Percentiles rank a stretch among this genome's conserved stretches.
Evolutionary conservation across 2,797 vertebrate species (phyloP).

Genomic region (Monodelphis domestica): DNA sequence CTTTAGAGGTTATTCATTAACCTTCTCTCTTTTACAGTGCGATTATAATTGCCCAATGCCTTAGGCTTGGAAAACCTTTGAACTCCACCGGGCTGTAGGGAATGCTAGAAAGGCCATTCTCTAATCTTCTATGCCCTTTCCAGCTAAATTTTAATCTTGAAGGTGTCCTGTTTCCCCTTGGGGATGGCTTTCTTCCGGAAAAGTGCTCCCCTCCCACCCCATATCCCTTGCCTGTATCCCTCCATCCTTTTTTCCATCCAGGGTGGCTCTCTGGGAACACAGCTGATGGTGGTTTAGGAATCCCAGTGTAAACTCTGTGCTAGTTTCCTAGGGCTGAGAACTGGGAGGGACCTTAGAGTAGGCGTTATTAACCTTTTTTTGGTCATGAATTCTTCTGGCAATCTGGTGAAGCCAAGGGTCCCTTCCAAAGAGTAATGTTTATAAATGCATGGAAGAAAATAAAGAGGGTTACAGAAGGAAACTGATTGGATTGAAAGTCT

Average conservation of each 20-base stretch:
- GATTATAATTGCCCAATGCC: constrained; percentile 94
- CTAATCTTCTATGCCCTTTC: constrained; percentile 77
- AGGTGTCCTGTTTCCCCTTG: constrained; percentile 39
- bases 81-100: constrained; percentile 84
- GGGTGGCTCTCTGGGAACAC: not conserved
- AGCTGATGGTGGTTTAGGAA: not conserved
- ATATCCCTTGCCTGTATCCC: not conserved
- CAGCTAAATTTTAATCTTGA: constrained; percentile 67
- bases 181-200: constrained; percentile 12
- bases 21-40: constrained; percentile 92
- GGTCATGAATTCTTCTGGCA: not conserved
- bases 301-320: not conserved
- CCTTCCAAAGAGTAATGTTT: not conserved
- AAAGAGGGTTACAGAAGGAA: not conserved
- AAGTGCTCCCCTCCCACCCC: not conserved
- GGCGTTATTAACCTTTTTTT: not conserved
- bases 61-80: constrained; percentile 91
- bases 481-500: not conserved
- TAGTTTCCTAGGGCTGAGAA: not conserved
- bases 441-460: not conserved
- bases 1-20: constrained; percentile 96
- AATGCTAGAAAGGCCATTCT: constrained; percentile 80
- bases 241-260: not conserved
- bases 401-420: not conserved
- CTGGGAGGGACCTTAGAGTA: not conserved